phyloP scores from a whole-genome alignment of 2,797 vertebrate species.

The Buceros bicornis region DNA sequence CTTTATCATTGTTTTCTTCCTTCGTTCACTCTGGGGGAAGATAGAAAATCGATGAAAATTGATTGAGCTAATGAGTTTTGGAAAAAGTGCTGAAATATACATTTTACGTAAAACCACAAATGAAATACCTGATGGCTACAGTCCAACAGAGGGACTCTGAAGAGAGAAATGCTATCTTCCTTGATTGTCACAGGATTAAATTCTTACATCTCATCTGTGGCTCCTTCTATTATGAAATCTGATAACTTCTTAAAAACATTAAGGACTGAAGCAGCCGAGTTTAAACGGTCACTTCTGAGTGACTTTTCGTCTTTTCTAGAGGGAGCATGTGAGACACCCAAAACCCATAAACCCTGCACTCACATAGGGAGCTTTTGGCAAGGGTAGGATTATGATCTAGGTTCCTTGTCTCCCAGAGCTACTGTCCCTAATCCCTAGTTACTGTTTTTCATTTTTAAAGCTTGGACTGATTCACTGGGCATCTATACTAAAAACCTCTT shows the following conservation, averaged over 20 bases:
- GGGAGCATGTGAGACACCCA: neutral
- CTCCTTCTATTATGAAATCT: neutral
- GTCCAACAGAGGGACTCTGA: neutral
- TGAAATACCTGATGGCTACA: neutral
- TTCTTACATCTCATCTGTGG: neutral
- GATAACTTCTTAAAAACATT: neutral
- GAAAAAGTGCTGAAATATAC: neutral
- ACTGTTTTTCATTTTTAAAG: neutral
- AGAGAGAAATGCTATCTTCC: neutral
- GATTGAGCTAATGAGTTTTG: conserved; percentile 22
- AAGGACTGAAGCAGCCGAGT: neutral
- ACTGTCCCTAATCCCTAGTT: neutral
- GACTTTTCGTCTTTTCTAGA: neutral
- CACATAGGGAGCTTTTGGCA: neutral
- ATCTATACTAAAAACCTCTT: neutral
- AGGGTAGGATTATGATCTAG: neutral
- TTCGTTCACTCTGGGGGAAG: neutral
- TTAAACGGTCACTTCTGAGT: neutral
- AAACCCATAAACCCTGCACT: neutral
- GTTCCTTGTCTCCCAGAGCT: neutral
- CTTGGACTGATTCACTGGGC: neutral
- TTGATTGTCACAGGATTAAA: neutral
- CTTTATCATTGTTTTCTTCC: neutral
- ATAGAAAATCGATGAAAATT: conserved; percentile 17
- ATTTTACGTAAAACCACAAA: neutral